These are phyloP conservation scores for Danaus chrysippus DNA, from an alignment of 2,888 invertebrate genomes.

Conservation along the genomic window DNA sequence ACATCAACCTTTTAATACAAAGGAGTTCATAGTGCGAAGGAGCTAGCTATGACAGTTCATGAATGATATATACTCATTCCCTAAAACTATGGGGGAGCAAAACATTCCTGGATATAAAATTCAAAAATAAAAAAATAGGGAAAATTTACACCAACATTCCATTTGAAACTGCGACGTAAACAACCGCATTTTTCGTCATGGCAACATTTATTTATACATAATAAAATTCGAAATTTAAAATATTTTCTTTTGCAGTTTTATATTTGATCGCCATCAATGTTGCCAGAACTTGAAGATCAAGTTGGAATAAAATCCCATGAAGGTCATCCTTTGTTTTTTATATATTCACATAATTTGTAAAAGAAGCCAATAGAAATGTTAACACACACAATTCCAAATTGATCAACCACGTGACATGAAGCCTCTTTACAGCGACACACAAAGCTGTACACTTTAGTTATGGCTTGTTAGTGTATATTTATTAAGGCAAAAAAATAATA, in stretches of 20 bases:
- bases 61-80: conserved; percentile 70
- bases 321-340: conserved; percentile 26
- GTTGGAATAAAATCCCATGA: conserved; percentile 59
- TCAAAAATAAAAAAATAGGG: conserved; percentile 52
- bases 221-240: conserved; percentile 2
- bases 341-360: conserved; percentile 22
- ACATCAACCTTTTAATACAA: conserved; percentile 66
- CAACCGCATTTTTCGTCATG: conserved; percentile 52
- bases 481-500: conserved; percentile 38
- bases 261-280: conserved; percentile 41
- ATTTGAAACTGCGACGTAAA: conserved; percentile 76
- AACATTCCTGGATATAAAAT: conserved; percentile 79
- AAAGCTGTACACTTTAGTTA: conserved; percentile 58
- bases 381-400: conserved; percentile 74
- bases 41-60: conserved; percentile 68
- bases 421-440: conserved; percentile 62
- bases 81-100: conserved; percentile 68
- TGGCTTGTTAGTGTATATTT: conserved; percentile 78
- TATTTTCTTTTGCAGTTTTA: conserved; percentile 19
- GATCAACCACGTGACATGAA: conserved; percentile 65
- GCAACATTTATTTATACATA: conserved; percentile 53
- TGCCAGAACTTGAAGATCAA: conserved; percentile 73
- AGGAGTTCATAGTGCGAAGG: conserved; percentile 65
- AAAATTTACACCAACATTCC: conserved; percentile 84
- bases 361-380: conserved; percentile 65